A percentile compares a stretch with the other conserved stretches of the same genome.
Evolutionary conservation across 2,113 vertebrate genomes (phyloP).

Genomic region (Tetraodon nigroviridis): DNA sequence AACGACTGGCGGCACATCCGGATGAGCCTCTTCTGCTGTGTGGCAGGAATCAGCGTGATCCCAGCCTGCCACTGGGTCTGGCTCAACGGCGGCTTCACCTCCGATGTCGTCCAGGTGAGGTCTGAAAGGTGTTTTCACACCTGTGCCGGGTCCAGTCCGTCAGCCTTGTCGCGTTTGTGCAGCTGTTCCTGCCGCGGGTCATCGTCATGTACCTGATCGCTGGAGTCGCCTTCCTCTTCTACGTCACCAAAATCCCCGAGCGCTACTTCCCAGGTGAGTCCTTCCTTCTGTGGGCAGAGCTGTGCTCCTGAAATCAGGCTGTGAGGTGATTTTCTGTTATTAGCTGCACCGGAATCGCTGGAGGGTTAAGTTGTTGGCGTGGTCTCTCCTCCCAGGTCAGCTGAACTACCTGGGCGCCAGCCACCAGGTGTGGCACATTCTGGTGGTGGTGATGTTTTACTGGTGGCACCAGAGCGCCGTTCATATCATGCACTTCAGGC

Average conservation of each 20-base stretch:
- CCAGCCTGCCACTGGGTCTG: constrained; percentile 95
- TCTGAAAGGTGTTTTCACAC: not conserved
- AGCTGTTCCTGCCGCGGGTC: constrained; percentile 95
- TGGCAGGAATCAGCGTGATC: constrained; percentile 87
- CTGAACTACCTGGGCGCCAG: constrained; percentile 97
- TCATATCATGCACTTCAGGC: constrained; percentile 90
- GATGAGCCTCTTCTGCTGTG: constrained; percentile 85
- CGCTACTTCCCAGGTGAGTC: constrained; percentile 92
- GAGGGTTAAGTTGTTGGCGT: not conserved
- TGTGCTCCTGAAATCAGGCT: not conserved
- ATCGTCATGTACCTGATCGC: constrained; percentile 94
- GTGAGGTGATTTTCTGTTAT: too few relatives aligned
- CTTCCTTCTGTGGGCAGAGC: not conserved
- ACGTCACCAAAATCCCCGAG: constrained; percentile 96
- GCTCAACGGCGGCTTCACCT: constrained; percentile 83
- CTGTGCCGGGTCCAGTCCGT: not conserved
- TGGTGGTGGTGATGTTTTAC: constrained; percentile 97
- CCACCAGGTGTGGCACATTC: constrained; percentile 96
- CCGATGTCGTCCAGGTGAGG: constrained; percentile 87
- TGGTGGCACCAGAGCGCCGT: constrained; percentile 98
- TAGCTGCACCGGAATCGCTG: too few relatives aligned
- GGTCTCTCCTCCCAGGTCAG: constrained; percentile 76
- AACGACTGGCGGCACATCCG: constrained; percentile 88
- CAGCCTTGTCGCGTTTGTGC: not conserved
- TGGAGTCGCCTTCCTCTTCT: constrained; percentile 90